Base-by-base conservation (phyloP, 2,797 vertebrate species). In the Danio jaintianensis region DNA sequence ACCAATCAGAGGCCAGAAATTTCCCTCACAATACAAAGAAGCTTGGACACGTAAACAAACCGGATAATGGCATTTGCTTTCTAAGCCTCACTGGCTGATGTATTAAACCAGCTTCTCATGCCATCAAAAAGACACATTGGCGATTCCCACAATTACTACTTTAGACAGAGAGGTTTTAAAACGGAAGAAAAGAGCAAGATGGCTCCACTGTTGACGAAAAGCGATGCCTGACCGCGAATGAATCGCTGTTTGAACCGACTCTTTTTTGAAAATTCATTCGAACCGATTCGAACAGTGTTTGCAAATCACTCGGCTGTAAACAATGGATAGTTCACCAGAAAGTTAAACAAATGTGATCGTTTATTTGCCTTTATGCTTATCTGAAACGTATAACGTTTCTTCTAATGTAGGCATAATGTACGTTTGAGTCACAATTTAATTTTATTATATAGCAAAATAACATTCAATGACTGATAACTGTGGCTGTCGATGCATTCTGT, bases 101-200 rank as follows among this genome's bases (percentile, higher is more conserved):
- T 12, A 50, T 22, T 62, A 16, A 50, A 78, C 16, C 45, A 13
- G 9, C 15, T 13, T 12, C 64, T 52, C 7, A 22, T n/a, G 40
- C 4, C 6, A 4, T 9, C 8, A 20, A 13, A 61, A 62, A 7
- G 2, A n/a, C 4, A 52, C 38, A n/a, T 4, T 29, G 3, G 38
- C 8, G 6, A 10, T 43, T 48, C 53, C 13, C 12, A 62, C 2
- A 52, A 40, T 12, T 4, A 43, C 4, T 6, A 8, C 36, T n/a
- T n/a, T 16, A 13, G 9, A 70, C 43, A 4, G 36, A 70, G 9
- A 53, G 9, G 6, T 4, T 78, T 42, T 52, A 52, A 50, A 42
- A 42, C 18, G 15, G 18, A 61, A 77, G 18, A 79, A 78, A 79
- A n/a, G 45, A 59, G 56, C 78, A 85, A 87, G 79, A 87, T 87